phyloP scores from a whole-genome alignment of 2,797 vertebrate genomes.

The Darevskia nairensis region DNA sequence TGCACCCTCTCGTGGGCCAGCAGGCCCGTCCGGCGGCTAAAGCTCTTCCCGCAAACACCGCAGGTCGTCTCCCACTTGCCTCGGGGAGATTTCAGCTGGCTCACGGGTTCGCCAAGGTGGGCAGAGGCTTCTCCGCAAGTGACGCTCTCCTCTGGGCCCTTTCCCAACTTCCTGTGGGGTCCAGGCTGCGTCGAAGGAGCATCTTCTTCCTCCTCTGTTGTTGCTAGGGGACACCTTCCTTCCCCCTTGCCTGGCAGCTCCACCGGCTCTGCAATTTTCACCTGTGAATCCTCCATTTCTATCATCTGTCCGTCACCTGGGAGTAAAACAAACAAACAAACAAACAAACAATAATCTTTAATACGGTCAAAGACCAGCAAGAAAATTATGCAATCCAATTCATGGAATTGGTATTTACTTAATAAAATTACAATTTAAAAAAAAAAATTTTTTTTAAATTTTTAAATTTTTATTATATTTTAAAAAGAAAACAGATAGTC shows the following conservation, averaged over 20 bases:
- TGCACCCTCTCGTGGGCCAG: conserved; percentile 68
- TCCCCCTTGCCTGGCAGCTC: too few species aligned
- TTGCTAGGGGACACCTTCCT: not conserved
- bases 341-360: too few species aligned
- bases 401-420: too few species aligned
- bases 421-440: too few species aligned
- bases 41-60: conserved; percentile 64
- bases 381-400: too few species aligned
- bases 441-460: too few species aligned
- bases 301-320: not conserved
- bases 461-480: too few species aligned
- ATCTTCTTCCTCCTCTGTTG: not conserved
- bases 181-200: not conserved
- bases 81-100: conserved; percentile 68
- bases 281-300: not conserved
- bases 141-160: conserved; percentile 64
- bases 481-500: too few species aligned
- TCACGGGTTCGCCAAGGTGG: conserved; percentile 78
- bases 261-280: not conserved
- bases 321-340: too few species aligned
- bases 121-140: conserved; percentile 81
- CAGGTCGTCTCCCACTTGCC: conserved; percentile 66
- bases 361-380: too few species aligned
- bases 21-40: conserved; percentile 67
- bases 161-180: not conserved